Conservation (phyloP, 2,113 vertebrate species). For the Lepus europaeus region DNA sequence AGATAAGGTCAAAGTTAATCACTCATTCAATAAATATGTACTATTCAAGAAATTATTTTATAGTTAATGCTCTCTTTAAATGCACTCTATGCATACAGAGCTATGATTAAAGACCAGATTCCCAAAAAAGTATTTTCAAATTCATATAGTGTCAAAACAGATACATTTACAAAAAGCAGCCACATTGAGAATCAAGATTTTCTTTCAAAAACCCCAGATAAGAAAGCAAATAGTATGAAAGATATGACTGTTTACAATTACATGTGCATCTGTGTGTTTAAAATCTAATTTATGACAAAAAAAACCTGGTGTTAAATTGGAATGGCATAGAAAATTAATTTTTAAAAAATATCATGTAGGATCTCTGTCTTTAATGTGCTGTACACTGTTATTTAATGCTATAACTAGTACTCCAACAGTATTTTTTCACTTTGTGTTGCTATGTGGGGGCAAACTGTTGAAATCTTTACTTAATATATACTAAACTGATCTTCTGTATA, state of each 20-base stretch:
- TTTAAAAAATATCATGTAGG: too few species aligned
- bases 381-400: too few species aligned
- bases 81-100: not conserved
- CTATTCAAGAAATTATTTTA: slow-evolving; percentile 26
- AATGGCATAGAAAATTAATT: too few species aligned
- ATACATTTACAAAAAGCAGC: slow-evolving; percentile 37
- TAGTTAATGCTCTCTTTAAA: slow-evolving; percentile 38
- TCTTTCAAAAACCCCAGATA: slow-evolving; percentile 16
- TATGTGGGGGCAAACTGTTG: too few species aligned
- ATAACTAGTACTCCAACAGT: too few species aligned
- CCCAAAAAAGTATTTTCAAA: slow-evolving; percentile 19
- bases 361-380: too few species aligned
- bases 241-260: not conserved
- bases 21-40: slow-evolving; percentile 16
- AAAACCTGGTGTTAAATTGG: too few species aligned
- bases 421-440: too few species aligned
- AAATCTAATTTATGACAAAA: not conserved
- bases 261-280: not conserved
- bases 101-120: not conserved
- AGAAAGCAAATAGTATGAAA: slow-evolving; percentile 20
- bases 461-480: too few species aligned
- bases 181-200: not conserved
- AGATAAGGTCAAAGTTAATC: not conserved
- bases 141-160: not conserved
- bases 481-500: too few species aligned